phyloP scores from a whole-genome alignment of 2,797 vertebrate species.

The Parauchenoglanis ngamensis region DNA sequence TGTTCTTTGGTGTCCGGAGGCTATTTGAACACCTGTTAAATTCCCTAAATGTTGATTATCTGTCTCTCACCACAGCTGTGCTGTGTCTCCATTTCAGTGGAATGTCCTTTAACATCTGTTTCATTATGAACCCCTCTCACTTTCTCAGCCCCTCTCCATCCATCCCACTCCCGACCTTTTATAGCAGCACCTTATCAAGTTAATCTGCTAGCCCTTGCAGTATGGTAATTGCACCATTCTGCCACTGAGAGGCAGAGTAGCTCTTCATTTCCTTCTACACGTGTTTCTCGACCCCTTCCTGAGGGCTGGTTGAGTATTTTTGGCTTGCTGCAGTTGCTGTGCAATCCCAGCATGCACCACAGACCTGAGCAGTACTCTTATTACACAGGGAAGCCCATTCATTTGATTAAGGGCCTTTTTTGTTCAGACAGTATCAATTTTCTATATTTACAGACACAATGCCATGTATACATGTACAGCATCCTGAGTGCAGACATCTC shows the following conservation, averaged over 20 bases:
- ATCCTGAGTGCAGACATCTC: not conserved
- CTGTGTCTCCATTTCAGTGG: constrained; percentile 21
- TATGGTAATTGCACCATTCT: not conserved
- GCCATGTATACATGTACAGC: not conserved
- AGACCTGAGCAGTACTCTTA: constrained; percentile 42
- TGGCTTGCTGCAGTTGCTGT: constrained; percentile 20
- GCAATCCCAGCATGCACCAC: constrained; percentile 30
- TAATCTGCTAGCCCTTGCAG: not conserved
- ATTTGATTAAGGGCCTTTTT: constrained; percentile 30
- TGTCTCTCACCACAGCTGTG: constrained; percentile 55
- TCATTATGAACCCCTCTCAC: constrained; percentile 56
- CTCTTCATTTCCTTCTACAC: constrained; percentile 29
- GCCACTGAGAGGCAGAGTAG: constrained; percentile 68
- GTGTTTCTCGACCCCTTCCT: not conserved
- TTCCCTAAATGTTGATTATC: constrained; percentile 34
- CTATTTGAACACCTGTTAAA: constrained; percentile 36
- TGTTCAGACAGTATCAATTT: constrained; percentile 1
- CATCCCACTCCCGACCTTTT: constrained; percentile 18
- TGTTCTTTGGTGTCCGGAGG: constrained; percentile 3
- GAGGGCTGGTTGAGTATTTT: constrained; percentile 37
- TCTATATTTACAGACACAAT: constrained; percentile 22
- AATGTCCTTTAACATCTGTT: constrained; percentile 53
- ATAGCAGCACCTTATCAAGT: constrained; percentile 3
- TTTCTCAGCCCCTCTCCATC: constrained; percentile 1
- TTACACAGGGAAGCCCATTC: constrained; percentile 41